Conservation (phyloP, 2,113 vertebrate species). For the Dunckerocampus dactyliophorus region DNA sequence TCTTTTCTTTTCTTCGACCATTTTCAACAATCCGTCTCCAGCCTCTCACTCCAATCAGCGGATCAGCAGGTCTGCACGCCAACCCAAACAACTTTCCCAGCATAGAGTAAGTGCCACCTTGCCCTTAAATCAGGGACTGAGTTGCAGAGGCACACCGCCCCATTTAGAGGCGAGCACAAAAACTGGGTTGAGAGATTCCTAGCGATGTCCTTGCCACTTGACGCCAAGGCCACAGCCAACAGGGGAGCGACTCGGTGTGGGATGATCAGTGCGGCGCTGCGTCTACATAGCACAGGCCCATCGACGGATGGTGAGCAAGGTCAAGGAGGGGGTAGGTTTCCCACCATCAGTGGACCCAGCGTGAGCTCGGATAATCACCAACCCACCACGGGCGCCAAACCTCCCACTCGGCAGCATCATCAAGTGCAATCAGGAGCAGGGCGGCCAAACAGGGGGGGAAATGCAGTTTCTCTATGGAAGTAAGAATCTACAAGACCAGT, state of each 20-base stretch:
- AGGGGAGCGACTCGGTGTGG: constrained; percentile 34
- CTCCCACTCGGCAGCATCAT: constrained; percentile 43
- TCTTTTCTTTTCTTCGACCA: background rate
- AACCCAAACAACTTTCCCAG: constrained; percentile 42
- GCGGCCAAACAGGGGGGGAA: constrained; percentile 20
- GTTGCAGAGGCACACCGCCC: constrained; percentile 34
- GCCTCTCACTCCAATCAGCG: background rate
- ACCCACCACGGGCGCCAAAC: constrained; percentile 17
- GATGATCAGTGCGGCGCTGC: constrained; percentile 45
- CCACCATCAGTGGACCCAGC: constrained; percentile 48
- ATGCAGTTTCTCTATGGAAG: background rate
- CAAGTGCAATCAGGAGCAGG: constrained; percentile 60
- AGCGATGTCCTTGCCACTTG: constrained; percentile 5
- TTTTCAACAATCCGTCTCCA: background rate
- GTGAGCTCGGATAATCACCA: constrained; percentile 49
- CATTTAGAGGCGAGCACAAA: constrained; percentile 26
- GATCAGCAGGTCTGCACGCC: constrained; percentile 18
- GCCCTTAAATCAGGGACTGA: constrained; percentile 46
- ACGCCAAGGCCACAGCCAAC: constrained; percentile 12
- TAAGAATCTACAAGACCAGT: background rate
- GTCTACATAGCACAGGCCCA: background rate
- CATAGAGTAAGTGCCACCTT: background rate
- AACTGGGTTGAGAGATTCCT: constrained; percentile 52
- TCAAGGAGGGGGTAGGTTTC: constrained; percentile 22
- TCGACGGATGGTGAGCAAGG: constrained; percentile 33